Conservation (phyloP, 2,888 invertebrate genomes). For the Troilus luridus region DNA sequence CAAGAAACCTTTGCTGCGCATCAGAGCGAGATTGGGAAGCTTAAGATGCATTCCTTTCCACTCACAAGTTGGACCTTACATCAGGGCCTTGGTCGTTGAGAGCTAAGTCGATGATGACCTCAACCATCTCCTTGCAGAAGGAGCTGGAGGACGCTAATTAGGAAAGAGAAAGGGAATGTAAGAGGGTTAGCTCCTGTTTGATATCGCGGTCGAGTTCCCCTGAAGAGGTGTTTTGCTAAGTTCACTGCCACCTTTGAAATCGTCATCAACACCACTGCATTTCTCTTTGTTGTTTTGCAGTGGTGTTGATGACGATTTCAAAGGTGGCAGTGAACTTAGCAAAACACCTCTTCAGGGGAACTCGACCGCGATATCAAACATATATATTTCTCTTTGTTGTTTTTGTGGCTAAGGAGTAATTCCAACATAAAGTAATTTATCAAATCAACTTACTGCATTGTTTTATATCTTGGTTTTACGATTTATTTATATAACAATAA, state of each 20-base stretch:
- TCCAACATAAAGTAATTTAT: no score
- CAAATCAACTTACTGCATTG: no score
- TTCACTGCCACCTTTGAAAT: neutral
- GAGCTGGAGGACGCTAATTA: neutral
- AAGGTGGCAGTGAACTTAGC: neutral
- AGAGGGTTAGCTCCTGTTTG: neutral
- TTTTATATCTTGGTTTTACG: no score
- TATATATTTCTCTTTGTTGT: no score
- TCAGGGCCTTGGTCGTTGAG: neutral
- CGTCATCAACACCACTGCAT: neutral
- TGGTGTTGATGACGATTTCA: neutral
- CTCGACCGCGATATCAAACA: neutral
- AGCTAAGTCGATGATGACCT: neutral
- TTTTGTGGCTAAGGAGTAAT: neutral
- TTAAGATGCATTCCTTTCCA: neutral
- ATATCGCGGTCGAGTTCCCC: neutral
- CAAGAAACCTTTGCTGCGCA: no score
- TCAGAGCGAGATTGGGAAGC: neutral
- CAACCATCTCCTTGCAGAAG: neutral
- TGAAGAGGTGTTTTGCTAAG: neutral
- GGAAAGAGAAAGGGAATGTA: neutral
- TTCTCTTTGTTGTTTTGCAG: neutral
- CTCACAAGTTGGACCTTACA: neutral
- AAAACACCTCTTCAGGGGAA: neutral
- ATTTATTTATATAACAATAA: no score